Percentiles rank a stretch among this genome's conserved stretches.
phyloP scores from a whole-genome alignment of 1,140 invertebrate species.

The Lepidurus apus region DNA sequence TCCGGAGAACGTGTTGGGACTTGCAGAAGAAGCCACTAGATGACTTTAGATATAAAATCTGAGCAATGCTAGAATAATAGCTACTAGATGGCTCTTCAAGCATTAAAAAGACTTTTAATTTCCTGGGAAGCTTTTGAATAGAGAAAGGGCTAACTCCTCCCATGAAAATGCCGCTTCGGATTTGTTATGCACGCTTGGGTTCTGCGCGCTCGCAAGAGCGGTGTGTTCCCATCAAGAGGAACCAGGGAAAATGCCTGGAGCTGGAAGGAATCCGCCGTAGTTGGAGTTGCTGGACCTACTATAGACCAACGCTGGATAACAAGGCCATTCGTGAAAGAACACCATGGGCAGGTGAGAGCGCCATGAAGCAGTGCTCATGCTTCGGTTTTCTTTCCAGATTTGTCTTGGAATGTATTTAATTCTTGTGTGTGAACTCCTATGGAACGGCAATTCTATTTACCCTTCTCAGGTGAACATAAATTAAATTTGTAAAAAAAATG shows the following conservation, averaged over 20 bases:
- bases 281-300: conserved; percentile 1
- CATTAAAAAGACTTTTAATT: not conserved
- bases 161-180: conserved; percentile 1
- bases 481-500: not conserved
- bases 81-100: not conserved
- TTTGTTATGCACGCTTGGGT: conserved; percentile 14
- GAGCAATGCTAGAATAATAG: not conserved
- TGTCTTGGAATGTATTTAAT: not conserved
- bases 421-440: not conserved
- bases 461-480: not conserved
- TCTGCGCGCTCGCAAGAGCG: conserved; percentile 11
- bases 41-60: no score
- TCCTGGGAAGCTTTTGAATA: not conserved
- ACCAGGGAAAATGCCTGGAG: not conserved
- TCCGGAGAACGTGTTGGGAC: no score
- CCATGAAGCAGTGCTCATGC: conserved; percentile 13
- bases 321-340: conserved; percentile 8
- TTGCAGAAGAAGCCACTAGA: no score
- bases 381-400: not conserved
- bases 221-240: not conserved
- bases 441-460: not conserved
- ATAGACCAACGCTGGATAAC: not conserved
- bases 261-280: conserved; percentile 8
- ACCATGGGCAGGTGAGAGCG: conserved; percentile 6
- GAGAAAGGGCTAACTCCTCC: not conserved